phyloP scores from a whole-genome alignment of 2,888 invertebrate genomes.

The Acrocyrtus sp. region DNA sequence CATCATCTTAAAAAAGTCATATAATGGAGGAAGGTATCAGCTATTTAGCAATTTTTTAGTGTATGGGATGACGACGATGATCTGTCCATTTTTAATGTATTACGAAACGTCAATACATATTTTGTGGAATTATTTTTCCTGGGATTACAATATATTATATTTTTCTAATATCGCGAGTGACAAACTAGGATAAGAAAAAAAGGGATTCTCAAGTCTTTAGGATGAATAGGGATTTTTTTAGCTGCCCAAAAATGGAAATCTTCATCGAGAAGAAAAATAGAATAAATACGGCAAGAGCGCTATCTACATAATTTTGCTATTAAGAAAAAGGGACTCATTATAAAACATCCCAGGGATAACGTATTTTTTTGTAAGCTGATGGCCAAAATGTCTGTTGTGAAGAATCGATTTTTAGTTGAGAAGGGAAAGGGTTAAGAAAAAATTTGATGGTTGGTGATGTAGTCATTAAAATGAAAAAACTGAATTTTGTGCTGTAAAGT shows the following conservation, averaged over 20 bases:
- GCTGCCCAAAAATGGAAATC: slow-evolving; percentile 55
- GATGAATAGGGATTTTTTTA: slow-evolving; percentile 9
- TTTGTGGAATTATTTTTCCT: background rate
- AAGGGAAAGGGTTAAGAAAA: background rate
- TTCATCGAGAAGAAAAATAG: slow-evolving; percentile 20
- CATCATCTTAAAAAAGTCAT: background rate
- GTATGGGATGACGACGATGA: no score
- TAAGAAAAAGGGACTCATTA: background rate
- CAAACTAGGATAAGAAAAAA: background rate
- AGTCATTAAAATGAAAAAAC: slow-evolving; percentile 1
- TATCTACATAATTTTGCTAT: background rate
- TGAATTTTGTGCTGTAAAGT: no score
- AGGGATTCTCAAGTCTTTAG: slow-evolving; percentile 5
- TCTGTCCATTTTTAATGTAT: background rate
- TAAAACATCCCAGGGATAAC: background rate
- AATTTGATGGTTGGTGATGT: background rate
- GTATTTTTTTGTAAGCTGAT: background rate
- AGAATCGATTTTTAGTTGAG: background rate
- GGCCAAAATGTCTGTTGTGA: background rate
- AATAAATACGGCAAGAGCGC: slow-evolving; percentile 19
- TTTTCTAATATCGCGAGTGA: background rate
- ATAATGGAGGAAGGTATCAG: no score
- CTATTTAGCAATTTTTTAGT: background rate
- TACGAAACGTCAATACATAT: background rate
- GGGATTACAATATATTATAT: no score